A percentile compares a stretch with the other conserved stretches of the same genome.
These are phyloP conservation scores for Atherinosoma microstoma DNA, from an alignment of 2,797 vertebrate species.

Conservation along the genomic window DNA sequence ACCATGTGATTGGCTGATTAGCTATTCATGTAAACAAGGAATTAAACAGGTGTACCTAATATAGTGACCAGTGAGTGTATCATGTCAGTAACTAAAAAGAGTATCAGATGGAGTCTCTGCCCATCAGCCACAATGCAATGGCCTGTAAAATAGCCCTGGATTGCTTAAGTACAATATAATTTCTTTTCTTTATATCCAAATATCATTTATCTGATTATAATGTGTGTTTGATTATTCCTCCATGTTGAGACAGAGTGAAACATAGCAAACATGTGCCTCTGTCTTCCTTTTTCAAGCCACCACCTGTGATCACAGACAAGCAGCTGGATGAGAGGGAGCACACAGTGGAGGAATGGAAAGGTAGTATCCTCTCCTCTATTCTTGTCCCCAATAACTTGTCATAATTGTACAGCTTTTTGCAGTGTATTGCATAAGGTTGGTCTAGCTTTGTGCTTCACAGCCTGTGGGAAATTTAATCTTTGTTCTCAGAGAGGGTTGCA, in stretches of 20 bases:
- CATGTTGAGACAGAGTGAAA: conserved; percentile 1
- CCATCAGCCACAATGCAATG: too few relatives aligned
- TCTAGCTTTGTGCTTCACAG: conserved; percentile 16
- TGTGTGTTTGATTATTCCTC: background rate
- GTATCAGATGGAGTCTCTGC: too few relatives aligned
- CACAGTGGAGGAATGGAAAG: conserved; percentile 99
- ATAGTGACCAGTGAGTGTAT: too few relatives aligned
- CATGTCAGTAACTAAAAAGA: too few relatives aligned
- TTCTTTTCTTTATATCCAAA: background rate
- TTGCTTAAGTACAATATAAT: too few relatives aligned
- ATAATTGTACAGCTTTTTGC: conserved; percentile 11
- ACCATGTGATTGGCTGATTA: too few relatives aligned
- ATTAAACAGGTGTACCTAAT: too few relatives aligned
- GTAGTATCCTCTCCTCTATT: conserved; percentile 71
- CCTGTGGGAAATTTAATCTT: conserved; percentile 38
- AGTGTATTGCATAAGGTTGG: conserved; percentile 30
- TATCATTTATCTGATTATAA: background rate
- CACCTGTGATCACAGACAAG: conserved; percentile 96
- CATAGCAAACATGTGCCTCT: background rate
- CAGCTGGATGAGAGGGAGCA: conserved; percentile 97
- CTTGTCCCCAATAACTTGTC: conserved; percentile 24
- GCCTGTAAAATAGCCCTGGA: too few relatives aligned
- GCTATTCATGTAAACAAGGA: too few relatives aligned
- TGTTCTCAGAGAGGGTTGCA: conserved; percentile 15
- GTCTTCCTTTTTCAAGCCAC: conserved; percentile 84